phyloP scores from a whole-genome alignment of 1,140 invertebrate genomes.

The Orius insidiosus region DNA sequence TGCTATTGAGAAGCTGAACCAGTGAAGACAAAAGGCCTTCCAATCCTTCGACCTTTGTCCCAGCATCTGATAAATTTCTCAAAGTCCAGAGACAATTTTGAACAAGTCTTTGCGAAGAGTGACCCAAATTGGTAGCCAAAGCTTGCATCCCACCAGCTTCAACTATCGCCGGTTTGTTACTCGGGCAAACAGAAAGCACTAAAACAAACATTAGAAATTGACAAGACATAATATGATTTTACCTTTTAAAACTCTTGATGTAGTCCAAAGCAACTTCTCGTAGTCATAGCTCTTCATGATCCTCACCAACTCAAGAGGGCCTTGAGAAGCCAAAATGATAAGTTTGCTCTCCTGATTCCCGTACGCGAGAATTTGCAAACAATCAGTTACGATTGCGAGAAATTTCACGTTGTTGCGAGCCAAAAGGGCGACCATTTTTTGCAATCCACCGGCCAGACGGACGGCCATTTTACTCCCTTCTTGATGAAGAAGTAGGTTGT shows the following conservation, averaged over 20 bases:
- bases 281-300: constrained; percentile 98
- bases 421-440: constrained; percentile 94
- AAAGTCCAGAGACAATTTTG: constrained; percentile 97
- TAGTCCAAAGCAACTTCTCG: constrained; percentile 96
- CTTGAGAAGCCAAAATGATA: constrained; percentile 92
- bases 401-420: constrained; percentile 96
- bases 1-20: constrained; percentile 75
- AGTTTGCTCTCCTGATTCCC: constrained; percentile 98
- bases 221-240: constrained; percentile 7
- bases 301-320: constrained; percentile 87
- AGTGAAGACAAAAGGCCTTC: constrained; percentile 73
- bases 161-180: constrained; percentile 95
- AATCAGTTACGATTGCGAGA: constrained; percentile 96
- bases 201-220: constrained; percentile 18
- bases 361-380: constrained; percentile 92
- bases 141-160: constrained; percentile 96
- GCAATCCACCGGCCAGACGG: constrained; percentile 82
- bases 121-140: constrained; percentile 82
- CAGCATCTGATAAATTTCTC: constrained; percentile 93
- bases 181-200: constrained; percentile 88
- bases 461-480: constrained; percentile 98
- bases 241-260: constrained; percentile 88
- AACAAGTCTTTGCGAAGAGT: constrained; percentile 80
- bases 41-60: too few relatives aligned
- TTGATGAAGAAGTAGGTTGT: constrained; percentile 92